Evolutionary conservation across 2,113 vertebrate genomes (phyloP).

Genomic region (Neolamprologus hecqui): DNA sequence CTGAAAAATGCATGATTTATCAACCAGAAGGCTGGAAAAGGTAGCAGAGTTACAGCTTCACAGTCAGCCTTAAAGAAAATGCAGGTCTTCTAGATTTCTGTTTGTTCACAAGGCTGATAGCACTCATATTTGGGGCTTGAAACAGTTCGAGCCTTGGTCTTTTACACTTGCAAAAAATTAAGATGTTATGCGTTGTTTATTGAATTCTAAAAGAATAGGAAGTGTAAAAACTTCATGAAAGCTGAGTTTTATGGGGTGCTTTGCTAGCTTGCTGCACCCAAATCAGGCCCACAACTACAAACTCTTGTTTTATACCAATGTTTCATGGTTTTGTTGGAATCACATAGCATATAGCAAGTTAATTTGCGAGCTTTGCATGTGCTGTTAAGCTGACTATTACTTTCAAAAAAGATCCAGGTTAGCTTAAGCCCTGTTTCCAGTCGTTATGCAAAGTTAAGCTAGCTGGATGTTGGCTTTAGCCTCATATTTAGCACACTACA

Average conservation of each 20-base stretch:
- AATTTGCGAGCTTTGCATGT: accelerated
- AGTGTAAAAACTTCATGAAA: neutral
- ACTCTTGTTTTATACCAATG: neutral
- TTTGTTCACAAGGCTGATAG: neutral
- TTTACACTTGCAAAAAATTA: neutral
- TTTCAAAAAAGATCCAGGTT: neutral
- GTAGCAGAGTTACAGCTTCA: neutral
- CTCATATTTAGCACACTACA: neutral
- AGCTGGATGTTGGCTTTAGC: neutral
- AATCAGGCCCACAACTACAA: neutral
- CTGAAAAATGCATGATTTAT: neutral
- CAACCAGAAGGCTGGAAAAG: neutral
- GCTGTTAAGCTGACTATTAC: neutral
- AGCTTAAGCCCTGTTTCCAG: neutral
- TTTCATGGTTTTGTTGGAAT: neutral
- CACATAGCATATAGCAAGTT: neutral
- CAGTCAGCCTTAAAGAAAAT: neutral
- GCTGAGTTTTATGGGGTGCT: neutral
- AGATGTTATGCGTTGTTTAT: accelerated
- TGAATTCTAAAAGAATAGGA: neutral
- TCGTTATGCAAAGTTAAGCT: neutral
- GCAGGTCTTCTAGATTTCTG: neutral
- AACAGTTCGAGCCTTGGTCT: neutral
- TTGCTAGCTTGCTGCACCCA: neutral
- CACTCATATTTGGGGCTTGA: neutral